Percentiles rank a stretch among this genome's conserved stretches.
phyloP scores from a whole-genome alignment of 2,113 vertebrate species.

The Daboia siamensis region DNA sequence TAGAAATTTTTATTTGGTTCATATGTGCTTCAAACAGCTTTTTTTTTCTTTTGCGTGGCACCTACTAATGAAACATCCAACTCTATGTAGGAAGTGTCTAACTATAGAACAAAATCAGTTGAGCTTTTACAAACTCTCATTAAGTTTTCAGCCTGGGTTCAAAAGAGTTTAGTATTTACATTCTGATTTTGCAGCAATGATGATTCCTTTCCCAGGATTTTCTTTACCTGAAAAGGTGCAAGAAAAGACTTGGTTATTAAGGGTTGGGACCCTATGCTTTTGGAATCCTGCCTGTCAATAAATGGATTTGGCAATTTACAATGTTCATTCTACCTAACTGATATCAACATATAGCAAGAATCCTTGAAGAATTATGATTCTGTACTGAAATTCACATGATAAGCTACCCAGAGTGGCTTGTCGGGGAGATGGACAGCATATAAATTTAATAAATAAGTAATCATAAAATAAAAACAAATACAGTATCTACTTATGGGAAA shows the following conservation, averaged over 20 bases:
- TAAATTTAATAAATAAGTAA: neutral
- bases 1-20: neutral
- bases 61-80: conserved; percentile 28
- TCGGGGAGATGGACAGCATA: neutral
- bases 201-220: neutral
- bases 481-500: conserved; percentile 21
- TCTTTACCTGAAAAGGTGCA: conserved; percentile 8
- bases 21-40: conserved; percentile 11
- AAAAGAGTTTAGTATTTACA: conserved; percentile 23
- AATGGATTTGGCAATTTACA: conserved; percentile 1
- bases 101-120: neutral
- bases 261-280: neutral
- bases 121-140: conserved; percentile 19
- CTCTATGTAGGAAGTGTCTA: neutral
- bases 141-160: conserved; percentile 21
- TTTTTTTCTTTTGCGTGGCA: conserved; percentile 7
- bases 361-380: conserved; percentile 24
- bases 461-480: neutral
- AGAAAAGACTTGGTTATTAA: neutral
- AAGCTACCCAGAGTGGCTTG: neutral
- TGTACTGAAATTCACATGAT: conserved; percentile 1
- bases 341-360: conserved; percentile 30
- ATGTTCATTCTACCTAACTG: conserved; percentile 22
- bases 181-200: conserved; percentile 8
- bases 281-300: neutral